phyloP scores from a whole-genome alignment of 1,140 invertebrate genomes.

The Drosophila subobscura region DNA sequence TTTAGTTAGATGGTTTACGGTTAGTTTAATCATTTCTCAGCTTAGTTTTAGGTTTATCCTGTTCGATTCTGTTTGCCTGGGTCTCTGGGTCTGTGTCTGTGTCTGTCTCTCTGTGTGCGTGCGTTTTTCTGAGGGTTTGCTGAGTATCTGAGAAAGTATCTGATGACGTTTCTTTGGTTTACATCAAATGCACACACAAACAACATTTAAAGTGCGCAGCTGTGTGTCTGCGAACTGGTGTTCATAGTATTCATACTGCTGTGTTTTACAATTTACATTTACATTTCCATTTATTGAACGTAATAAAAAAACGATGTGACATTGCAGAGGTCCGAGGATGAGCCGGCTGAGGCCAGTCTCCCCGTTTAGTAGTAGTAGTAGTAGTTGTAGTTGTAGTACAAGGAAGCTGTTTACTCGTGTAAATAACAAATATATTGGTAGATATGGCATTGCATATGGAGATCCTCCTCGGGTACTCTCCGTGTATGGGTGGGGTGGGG shows the following conservation, averaged over 20 bases:
- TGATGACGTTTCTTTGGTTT: conserved; percentile 11
- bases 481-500: not conserved
- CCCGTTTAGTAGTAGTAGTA: too few relatives aligned
- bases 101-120: too few relatives aligned
- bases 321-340: conserved; percentile 20
- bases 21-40: conserved; percentile 9
- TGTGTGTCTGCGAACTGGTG: conserved; percentile 15
- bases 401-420: too few relatives aligned
- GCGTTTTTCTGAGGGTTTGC: not conserved
- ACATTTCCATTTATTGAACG: conserved; percentile 51
- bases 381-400: too few relatives aligned
- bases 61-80: not conserved
- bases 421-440: too few relatives aligned
- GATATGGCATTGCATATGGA: conserved; percentile 26
- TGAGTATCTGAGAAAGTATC: conserved; percentile 3
- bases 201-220: conserved; percentile 46
- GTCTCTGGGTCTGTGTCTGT: not conserved
- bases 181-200: conserved; percentile 24
- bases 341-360: conserved; percentile 8
- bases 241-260: conserved; percentile 2
- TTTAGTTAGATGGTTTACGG: conserved; percentile 28
- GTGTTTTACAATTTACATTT: conserved; percentile 13
- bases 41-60: conserved; percentile 11
- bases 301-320: conserved; percentile 45
- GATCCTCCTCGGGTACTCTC: not conserved